Evolutionary conservation across 2,888 invertebrate genomes (phyloP).

Genomic region (Scaeva pyrastri): DNA sequence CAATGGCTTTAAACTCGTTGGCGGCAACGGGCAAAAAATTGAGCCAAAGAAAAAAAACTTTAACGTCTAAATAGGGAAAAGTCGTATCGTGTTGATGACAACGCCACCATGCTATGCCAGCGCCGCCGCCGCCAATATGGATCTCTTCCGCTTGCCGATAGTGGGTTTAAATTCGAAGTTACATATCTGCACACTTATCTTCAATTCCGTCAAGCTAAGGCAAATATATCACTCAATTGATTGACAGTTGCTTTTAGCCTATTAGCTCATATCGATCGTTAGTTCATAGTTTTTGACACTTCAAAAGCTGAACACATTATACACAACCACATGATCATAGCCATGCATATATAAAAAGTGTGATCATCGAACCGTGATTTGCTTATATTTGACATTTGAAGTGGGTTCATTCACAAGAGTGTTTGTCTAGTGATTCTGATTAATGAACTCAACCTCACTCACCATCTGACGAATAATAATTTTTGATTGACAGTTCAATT

Average conservation of each 20-base stretch:
- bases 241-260: constrained; percentile 44
- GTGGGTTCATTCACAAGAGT: constrained; percentile 30
- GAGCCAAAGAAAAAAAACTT: neutral
- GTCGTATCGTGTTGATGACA: neutral
- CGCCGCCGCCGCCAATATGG: constrained; percentile 47
- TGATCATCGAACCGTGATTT: constrained; percentile 16
- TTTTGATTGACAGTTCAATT: constrained; percentile 36
- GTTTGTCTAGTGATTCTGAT: constrained; percentile 17
- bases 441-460: neutral
- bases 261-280: constrained; percentile 18
- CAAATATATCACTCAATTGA: constrained; percentile 54
- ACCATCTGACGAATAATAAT: neutral
- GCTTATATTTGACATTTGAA: constrained; percentile 14
- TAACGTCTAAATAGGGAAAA: constrained; percentile 39
- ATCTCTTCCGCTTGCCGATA: constrained; percentile 57
- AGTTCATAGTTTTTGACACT: constrained; percentile 4
- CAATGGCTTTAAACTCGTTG: constrained; percentile 25
- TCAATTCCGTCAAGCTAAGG: constrained; percentile 24
- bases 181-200: neutral
- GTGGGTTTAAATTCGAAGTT: constrained; percentile 16
- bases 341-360: neutral
- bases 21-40: neutral
- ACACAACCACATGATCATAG: too few relatives aligned
- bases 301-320: neutral
- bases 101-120: too few relatives aligned